A percentile compares a stretch with the other conserved stretches of the same genome.
Conservation (phyloP, 2,113 vertebrate genomes). For the Mormoops blainvillei region DNA sequence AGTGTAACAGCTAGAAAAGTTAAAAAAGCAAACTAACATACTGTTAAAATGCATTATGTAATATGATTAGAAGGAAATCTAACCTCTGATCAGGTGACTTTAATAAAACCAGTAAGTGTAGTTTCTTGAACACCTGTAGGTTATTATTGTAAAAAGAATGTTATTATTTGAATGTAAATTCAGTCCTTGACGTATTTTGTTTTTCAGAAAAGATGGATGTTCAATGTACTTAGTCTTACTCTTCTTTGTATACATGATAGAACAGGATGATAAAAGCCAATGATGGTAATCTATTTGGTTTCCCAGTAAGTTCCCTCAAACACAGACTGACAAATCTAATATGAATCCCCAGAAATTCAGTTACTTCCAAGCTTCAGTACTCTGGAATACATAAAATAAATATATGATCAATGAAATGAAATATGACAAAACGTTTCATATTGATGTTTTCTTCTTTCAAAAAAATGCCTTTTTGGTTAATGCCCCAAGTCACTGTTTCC, state of each 20-base stretch:
- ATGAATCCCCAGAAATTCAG: slow-evolving; percentile 79
- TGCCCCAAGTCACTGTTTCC: slow-evolving; percentile 79
- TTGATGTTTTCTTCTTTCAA: slow-evolving; percentile 81
- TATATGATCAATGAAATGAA: slow-evolving; percentile 85
- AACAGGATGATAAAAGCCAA: slow-evolving; percentile 73
- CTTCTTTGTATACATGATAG: slow-evolving; percentile 57
- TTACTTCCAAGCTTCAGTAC: slow-evolving; percentile 77
- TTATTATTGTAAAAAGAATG: slow-evolving; percentile 17
- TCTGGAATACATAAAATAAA: slow-evolving; percentile 83
- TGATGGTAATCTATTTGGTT: slow-evolving; percentile 72
- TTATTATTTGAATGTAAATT: neutral
- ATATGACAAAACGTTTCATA: slow-evolving; percentile 85
- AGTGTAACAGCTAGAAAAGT: neutral
- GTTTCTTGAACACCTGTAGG: slow-evolving; percentile 19
- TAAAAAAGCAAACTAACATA: neutral
- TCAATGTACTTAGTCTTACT: slow-evolving; percentile 64
- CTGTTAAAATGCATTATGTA: neutral
- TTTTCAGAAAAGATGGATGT: slow-evolving; percentile 62
- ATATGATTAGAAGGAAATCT: slow-evolving; percentile 22
- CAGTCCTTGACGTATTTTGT: slow-evolving; percentile 24
- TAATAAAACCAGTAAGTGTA: neutral
- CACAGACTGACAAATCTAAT: slow-evolving; percentile 79
- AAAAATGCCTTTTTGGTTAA: slow-evolving; percentile 81
- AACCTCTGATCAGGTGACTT: neutral
- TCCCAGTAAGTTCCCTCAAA: slow-evolving; percentile 72